These are phyloP conservation scores for Rhagophthalmus giganteus DNA, from an alignment of 2,888 invertebrate species.

Conservation along the genomic window DNA sequence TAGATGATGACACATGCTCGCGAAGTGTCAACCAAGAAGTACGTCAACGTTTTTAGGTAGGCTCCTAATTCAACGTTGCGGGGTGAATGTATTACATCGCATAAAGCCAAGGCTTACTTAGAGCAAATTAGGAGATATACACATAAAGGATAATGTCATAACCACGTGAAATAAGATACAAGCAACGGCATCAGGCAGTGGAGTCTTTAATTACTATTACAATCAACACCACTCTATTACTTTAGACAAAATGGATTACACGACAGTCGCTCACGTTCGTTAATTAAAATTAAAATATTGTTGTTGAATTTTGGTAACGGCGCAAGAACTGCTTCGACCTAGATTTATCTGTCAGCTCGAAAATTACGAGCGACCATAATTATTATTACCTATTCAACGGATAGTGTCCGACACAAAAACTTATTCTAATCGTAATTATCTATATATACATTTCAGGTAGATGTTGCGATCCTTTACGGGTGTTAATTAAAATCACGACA, in stretches of 20 bases:
- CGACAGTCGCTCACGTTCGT: slow-evolving; percentile 2
- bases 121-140: slow-evolving; percentile 21
- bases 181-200: slow-evolving; percentile 1
- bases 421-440: not conserved
- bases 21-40: slow-evolving; percentile 22
- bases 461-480: no score
- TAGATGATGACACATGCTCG: slow-evolving; percentile 22
- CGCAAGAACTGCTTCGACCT: slow-evolving; percentile 12
- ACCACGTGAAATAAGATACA: slow-evolving; percentile 17
- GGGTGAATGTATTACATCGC: slow-evolving; percentile 16
- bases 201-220: slow-evolving; percentile 21
- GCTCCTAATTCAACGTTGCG: slow-evolving; percentile 20
- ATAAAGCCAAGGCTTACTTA: slow-evolving; percentile 23
- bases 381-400: no score
- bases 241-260: slow-evolving; percentile 13
- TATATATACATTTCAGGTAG: no score
- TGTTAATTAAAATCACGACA: no score
- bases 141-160: slow-evolving; percentile 25
- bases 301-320: slow-evolving; percentile 8
- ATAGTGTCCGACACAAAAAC: no score
- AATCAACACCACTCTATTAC: slow-evolving; percentile 14
- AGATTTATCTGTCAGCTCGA: slow-evolving; percentile 13
- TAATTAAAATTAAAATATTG: slow-evolving; percentile 17
- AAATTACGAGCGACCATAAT: slow-evolving; percentile 13
- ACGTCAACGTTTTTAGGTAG: slow-evolving; percentile 21